A percentile compares a stretch with the other conserved stretches of the same genome.
Conservation (phyloP, 2,797 vertebrate genomes). For the Mormyrus proboscirostris region DNA sequence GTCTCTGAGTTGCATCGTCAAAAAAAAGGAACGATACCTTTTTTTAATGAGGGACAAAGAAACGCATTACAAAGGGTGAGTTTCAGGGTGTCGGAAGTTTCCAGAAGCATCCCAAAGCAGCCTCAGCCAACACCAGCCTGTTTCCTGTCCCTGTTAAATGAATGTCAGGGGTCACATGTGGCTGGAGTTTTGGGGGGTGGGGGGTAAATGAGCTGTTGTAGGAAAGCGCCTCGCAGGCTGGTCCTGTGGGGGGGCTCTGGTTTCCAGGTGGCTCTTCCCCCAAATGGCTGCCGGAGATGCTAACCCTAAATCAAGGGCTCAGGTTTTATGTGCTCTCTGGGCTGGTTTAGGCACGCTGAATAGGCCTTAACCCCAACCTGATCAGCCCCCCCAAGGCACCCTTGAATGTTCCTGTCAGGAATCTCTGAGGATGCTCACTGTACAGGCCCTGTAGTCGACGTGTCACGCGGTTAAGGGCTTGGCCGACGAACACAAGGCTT, state of each 20-base stretch:
- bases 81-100: background rate
- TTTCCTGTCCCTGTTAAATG: conserved; percentile 18
- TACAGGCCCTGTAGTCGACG: background rate
- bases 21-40: background rate
- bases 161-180: background rate
- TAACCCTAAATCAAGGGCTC: background rate
- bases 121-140: conserved; percentile 27
- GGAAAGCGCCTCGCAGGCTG: background rate
- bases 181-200: background rate
- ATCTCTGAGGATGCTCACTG: background rate
- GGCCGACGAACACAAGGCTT: background rate
- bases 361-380: background rate
- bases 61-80: background rate
- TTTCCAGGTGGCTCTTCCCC: background rate
- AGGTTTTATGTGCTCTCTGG: background rate
- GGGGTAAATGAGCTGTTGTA: background rate
- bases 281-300: background rate
- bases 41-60: background rate
- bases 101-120: background rate
- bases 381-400: background rate
- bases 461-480: background rate
- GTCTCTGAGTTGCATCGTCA: background rate
- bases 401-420: background rate
- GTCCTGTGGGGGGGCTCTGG: background rate
- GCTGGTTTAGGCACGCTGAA: background rate